Base-by-base conservation (phyloP, 2,888 invertebrate species). In the Drosophila lutescens region DNA sequence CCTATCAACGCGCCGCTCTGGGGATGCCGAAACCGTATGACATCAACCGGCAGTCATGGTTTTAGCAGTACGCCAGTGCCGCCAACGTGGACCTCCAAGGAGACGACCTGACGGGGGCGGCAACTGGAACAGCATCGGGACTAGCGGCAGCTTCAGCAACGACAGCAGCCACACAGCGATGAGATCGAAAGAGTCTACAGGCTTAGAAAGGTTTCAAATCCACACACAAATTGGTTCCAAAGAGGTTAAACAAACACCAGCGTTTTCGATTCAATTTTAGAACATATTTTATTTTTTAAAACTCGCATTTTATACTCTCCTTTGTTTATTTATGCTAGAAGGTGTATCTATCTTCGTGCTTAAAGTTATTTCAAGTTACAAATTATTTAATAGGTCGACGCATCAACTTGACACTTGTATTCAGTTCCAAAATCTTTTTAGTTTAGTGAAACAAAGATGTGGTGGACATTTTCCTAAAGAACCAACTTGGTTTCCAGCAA, bases 1-100 rank as follows among this genome's bases (percentile, higher is more conserved):
- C 95, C 78, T 91, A 91, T 62, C 87, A 92, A 4, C 80, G 93
- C 70, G 87, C 94, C 93, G 81, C 91, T 0, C 61, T 96, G 61
- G 94, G 95, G 71, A 95, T 95, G 89, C 93, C 95, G 40, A 95
- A 95, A 90, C 95, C 95, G n/a, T 95, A 95, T 84, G 96, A 96
- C 56, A 94, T 95, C 83, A 95, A 94, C 83, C 92, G 94, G 62
- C 95, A 95, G 63, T 93, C 95, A 59, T 96, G 95, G 95, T 94
- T 95, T 90, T 95, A 94, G 91, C 92, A 91, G 88, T 90, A 89
- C 89, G 91, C 83, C 79, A 87, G 77, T 76, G 88, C 79, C 86
- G 86, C 88, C 77, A 82, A 89, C 76, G 86, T 86, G 68, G 89
- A 86, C 46, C 75, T 86, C 75, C 85, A 89, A 60, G 89, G 78